Evolutionary conservation across 2,113 vertebrate genomes (phyloP), one percentile per base, ranked within the genome.

Genomic region (Numenius arquata): DNA sequence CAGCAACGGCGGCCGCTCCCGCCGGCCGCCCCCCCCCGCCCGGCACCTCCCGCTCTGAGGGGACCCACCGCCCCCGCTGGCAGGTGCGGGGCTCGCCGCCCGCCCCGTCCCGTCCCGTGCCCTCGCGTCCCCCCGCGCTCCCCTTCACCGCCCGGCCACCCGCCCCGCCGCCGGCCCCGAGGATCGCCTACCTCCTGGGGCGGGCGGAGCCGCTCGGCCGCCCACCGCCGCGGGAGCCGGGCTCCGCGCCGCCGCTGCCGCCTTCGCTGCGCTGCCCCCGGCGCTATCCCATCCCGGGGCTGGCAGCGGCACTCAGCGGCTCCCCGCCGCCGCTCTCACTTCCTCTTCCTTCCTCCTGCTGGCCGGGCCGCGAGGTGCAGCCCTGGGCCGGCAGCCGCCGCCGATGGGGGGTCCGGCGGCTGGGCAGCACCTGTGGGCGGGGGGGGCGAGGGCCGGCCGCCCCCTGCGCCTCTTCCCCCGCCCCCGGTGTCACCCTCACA

Each of bases 321-420:
- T 86, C 83, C n/a, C 93, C 53, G 79, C 89, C 50, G 85, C 96
- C 94, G 95, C 89, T 96, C 96, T 85, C 97, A 98, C 98, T 98
- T 98, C 97, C 97, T 98, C 97, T 98, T 96, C 95, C 96, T 95
- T 91, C 97, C 98, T 97, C 98, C 98, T 97, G 97, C 97, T 96
- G 98, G 97, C 96, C 96, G 48, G 71, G 91, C 91, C 86, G 86
- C 82, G 84, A 62, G 34, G 58, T 67, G 91, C 91, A 91, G 47
- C 83, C 70, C 90, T n/a, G 22, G 43, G 45, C 62, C 56, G 45
- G 43, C 56, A 40, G 43, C 45, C 27, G n/a, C 68, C 9, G 56
- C 55, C 19, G 30, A 32, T 8, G 50, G 58, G 58, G 58, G 74
- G 74, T 89, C 75, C 75, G 41, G 68, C 38, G 25, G 74, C 13